These are phyloP conservation scores for Erpobdella octoculata DNA, from an alignment of 2,888 invertebrate species.

Conservation along the genomic window DNA sequence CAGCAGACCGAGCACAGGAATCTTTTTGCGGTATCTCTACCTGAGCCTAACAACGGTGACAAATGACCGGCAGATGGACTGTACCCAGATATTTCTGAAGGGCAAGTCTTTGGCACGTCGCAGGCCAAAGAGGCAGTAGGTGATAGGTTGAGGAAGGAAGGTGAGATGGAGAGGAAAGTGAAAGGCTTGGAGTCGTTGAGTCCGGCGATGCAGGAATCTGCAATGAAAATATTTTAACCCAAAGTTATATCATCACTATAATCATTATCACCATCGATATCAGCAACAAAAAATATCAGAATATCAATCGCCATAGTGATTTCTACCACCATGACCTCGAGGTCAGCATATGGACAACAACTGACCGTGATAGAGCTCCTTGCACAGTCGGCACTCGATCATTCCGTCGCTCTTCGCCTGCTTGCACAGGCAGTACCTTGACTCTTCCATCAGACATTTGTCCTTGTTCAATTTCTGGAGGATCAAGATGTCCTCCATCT, in stretches of 20 bases:
- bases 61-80: neutral
- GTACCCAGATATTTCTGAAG: too few species aligned
- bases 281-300: neutral
- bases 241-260: slow-evolving; percentile 6
- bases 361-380: slow-evolving; percentile 17
- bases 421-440: slow-evolving; percentile 10
- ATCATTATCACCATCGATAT: neutral
- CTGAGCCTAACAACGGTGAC: too few species aligned
- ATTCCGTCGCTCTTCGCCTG: neutral
- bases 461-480: neutral
- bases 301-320: neutral
- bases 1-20: neutral
- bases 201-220: too few species aligned
- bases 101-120: too few species aligned
- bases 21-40: too few species aligned
- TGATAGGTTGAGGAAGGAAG: neutral
- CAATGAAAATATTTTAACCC: too few species aligned
- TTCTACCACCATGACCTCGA: too few species aligned
- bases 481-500: slow-evolving; percentile 3
- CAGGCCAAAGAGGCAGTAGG: too few species aligned
- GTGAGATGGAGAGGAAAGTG: neutral
- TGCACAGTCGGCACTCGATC: slow-evolving; percentile 4
- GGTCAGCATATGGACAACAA: too few species aligned
- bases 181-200: too few species aligned
- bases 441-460: slow-evolving; percentile 5